phyloP scores from a whole-genome alignment of 2,888 invertebrate species.

The Pasiphila rectangulata region DNA sequence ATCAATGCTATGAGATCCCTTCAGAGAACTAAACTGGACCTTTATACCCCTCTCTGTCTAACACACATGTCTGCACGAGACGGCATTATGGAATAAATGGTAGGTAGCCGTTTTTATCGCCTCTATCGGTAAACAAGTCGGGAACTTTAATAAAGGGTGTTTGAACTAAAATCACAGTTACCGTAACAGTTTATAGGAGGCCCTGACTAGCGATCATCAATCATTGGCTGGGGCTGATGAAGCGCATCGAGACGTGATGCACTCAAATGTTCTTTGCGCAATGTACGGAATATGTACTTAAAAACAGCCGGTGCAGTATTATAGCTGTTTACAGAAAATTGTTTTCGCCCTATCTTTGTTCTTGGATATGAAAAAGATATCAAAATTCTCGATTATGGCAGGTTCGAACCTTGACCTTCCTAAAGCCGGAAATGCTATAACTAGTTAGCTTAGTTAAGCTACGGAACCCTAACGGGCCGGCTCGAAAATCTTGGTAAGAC shows the following conservation, averaged over 20 bases:
- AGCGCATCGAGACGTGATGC: constrained; percentile 40
- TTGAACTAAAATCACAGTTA: constrained; percentile 43
- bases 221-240: constrained; percentile 34
- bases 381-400: too few species aligned
- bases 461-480: too few species aligned
- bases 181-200: constrained; percentile 27
- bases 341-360: too few species aligned
- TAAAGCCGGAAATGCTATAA: too few species aligned
- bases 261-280: constrained; percentile 11
- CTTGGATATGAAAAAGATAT: too few species aligned
- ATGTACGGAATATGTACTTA: too few species aligned
- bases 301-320: background rate
- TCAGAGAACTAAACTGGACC: constrained; percentile 14
- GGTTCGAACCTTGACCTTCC: too few species aligned
- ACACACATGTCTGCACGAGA: constrained; percentile 8
- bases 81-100: constrained; percentile 23
- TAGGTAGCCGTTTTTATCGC: constrained; percentile 30
- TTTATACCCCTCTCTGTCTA: constrained; percentile 20
- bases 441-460: too few species aligned
- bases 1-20: constrained; percentile 18
- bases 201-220: constrained; percentile 1
- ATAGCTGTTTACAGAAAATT: too few species aligned
- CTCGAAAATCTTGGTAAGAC: too few species aligned
- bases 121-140: constrained; percentile 38
- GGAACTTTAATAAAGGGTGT: constrained; percentile 56